A percentile compares a stretch with the other conserved stretches of the same genome.
Evolutionary conservation across 92 coral and sea anemone species (phyloP).

Genomic region (Desmophyllum pertusum): DNA sequence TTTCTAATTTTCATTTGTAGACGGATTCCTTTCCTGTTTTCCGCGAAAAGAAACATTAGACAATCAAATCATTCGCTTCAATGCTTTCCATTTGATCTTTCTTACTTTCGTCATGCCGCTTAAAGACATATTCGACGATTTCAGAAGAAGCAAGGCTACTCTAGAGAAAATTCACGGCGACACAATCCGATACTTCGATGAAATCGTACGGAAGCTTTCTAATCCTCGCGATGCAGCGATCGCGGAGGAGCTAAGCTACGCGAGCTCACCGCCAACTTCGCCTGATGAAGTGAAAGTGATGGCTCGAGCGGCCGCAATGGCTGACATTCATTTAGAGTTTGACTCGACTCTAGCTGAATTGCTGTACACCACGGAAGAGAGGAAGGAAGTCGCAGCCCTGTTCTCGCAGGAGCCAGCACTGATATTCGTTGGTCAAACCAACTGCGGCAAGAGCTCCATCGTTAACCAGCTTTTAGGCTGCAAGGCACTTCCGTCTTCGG

Average conservation of each 20-base stretch:
- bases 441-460: slow-evolving; percentile 81
- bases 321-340: slow-evolving; percentile 16
- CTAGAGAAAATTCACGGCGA: slow-evolving; percentile 56
- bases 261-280: slow-evolving; percentile 13
- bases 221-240: slow-evolving; percentile 15
- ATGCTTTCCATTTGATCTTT: background rate
- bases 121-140: slow-evolving; percentile 61
- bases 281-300: slow-evolving; percentile 14
- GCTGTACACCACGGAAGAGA: slow-evolving; percentile 61
- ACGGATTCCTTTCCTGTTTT: background rate
- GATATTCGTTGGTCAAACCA: slow-evolving; percentile 77
- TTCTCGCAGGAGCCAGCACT: slow-evolving; percentile 64
- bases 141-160: slow-evolving; percentile 45
- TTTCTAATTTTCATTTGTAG: background rate
- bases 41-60: slow-evolving; percentile 14
- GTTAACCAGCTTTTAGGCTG: slow-evolving; percentile 64
- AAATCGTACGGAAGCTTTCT: slow-evolving; percentile 34
- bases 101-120: slow-evolving; percentile 55
- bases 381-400: slow-evolving; percentile 47
- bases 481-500: slow-evolving; percentile 66
- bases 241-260: background rate
- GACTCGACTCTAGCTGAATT: slow-evolving; percentile 25
- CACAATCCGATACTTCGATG: slow-evolving; percentile 51
- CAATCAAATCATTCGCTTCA: background rate
- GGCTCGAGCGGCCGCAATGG: slow-evolving; percentile 11